Conservation (phyloP, 2,113 vertebrate genomes). For the Hypanus sabinus region DNA sequence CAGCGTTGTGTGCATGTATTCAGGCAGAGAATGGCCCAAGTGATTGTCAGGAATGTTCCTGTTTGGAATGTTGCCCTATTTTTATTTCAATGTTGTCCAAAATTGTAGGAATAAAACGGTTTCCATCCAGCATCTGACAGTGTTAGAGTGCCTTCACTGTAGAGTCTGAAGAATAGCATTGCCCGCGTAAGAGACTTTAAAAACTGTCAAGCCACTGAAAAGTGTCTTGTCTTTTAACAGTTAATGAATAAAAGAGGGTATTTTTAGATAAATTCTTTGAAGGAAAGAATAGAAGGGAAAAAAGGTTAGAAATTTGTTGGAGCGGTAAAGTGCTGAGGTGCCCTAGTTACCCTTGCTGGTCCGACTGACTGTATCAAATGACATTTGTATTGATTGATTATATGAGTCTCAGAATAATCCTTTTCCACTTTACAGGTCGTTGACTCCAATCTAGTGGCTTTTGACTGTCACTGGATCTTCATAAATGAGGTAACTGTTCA, state of each 20-base stretch:
- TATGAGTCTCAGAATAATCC: conserved; percentile 40
- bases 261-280: background rate
- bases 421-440: conserved; percentile 80
- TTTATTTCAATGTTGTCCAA: background rate
- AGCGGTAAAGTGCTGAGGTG: background rate
- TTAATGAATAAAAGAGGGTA: background rate
- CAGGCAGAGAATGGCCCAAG: background rate
- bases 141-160: background rate
- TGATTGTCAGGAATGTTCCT: background rate
- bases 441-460: conserved; percentile 96
- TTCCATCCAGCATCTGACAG: background rate
- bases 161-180: background rate
- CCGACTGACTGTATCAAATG: background rate
- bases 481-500: conserved; percentile 85
- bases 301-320: background rate
- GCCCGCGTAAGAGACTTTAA: too few species aligned
- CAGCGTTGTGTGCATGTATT: too few species aligned
- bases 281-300: background rate
- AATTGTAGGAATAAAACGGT: background rate
- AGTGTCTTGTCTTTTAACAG: background rate
- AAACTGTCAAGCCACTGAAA: too few species aligned
- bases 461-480: conserved; percentile 99
- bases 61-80: background rate
- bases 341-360: background rate
- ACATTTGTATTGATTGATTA: background rate